A percentile compares a stretch with the other conserved stretches of the same genome.
phyloP scores from a whole-genome alignment of 2,113 vertebrate genomes.

The Petromus typicus region DNA sequence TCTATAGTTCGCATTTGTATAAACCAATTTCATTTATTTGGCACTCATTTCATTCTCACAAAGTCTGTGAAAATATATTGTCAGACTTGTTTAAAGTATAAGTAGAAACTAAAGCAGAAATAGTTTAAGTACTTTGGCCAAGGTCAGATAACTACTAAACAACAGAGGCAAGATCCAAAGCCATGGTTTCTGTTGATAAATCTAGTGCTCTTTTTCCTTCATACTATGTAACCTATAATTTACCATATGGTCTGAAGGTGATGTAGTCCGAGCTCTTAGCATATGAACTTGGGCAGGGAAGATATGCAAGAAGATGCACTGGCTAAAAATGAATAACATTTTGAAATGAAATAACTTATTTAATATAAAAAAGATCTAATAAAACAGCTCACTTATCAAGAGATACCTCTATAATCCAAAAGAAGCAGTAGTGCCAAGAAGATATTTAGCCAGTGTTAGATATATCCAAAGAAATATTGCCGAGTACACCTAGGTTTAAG shows the following conservation, averaged over 20 bases:
- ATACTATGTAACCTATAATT: background rate
- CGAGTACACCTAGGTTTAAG: background rate
- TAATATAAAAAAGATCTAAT: background rate
- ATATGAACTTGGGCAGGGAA: background rate
- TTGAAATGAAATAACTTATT: background rate
- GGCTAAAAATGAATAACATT: background rate
- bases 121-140: background rate
- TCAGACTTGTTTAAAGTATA: background rate
- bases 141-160: background rate
- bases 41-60: slow-evolving; percentile 13
- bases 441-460: background rate
- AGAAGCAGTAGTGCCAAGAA: background rate
- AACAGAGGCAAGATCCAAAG: background rate
- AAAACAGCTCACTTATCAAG: slow-evolving; percentile 9
- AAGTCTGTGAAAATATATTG: slow-evolving; percentile 4
- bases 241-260: background rate
- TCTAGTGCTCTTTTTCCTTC: background rate
- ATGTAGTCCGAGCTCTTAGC: background rate
- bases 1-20: slow-evolving; percentile 1
- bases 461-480: background rate
- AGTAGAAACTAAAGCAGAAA: background rate
- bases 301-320: background rate
- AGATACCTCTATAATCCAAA: background rate
- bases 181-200: background rate
- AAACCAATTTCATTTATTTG: slow-evolving; percentile 29